phyloP scores from a whole-genome alignment of 2,797 vertebrate species.

The Sebastolobus alascanus region DNA sequence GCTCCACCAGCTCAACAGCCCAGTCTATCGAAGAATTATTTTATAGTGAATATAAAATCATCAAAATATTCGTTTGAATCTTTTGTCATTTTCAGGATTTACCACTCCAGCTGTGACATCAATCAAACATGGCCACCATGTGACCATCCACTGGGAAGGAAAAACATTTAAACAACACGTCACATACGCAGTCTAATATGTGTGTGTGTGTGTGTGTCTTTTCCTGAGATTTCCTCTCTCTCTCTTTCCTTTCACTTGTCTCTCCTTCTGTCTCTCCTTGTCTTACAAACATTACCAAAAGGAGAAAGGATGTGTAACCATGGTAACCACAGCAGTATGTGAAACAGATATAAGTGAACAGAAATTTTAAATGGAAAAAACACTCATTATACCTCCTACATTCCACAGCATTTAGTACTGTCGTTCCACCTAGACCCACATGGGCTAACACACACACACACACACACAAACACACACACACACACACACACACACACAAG shows the following conservation, averaged over 20 bases:
- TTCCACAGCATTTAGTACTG: slow-evolving; percentile 8
- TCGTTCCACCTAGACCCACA: background rate
- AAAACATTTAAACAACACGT: background rate
- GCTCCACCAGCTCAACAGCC: background rate
- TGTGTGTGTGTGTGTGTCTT: background rate
- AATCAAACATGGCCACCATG: background rate
- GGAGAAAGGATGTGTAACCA: slow-evolving; percentile 52
- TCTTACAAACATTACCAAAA: slow-evolving; percentile 31
- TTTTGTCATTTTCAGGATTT: background rate
- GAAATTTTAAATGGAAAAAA: slow-evolving; percentile 26
- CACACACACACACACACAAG: background rate
- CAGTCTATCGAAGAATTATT: background rate
- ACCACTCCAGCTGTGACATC: background rate
- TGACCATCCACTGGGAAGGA: background rate
- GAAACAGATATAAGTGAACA: slow-evolving; percentile 35
- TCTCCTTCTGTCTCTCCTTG: slow-evolving; percentile 20
- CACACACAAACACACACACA: background rate
- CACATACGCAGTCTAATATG: background rate
- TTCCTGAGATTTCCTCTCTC: background rate
- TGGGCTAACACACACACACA: background rate
- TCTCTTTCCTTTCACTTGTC: background rate
- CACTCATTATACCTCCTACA: slow-evolving; percentile 7
- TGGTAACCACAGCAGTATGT: slow-evolving; percentile 53
- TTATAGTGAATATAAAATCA: background rate
- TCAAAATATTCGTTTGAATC: background rate